Evolutionary conservation across 1,140 invertebrate genomes (phyloP).

Genomic region (Plectus sambesii): DNA sequence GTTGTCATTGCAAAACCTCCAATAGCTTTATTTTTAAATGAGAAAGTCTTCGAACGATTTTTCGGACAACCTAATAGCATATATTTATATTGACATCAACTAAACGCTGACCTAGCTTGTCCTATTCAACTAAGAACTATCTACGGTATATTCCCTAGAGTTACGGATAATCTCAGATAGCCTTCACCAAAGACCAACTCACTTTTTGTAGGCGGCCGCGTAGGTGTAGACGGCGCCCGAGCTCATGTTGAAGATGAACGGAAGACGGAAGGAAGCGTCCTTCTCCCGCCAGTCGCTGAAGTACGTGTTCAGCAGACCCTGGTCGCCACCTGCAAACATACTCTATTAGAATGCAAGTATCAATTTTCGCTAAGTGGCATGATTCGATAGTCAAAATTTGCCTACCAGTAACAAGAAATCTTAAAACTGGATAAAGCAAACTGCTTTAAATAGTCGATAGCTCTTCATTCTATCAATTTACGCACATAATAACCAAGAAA

Average conservation of each 20-base stretch:
- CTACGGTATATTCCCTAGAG: not conserved
- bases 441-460: not conserved
- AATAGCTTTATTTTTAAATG: not conserved
- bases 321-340: slow-evolving; percentile 13
- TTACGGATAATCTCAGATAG: not conserved
- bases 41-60: slow-evolving; percentile 1
- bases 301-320: slow-evolving; percentile 72
- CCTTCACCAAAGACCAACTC: slow-evolving; percentile 46
- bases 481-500: no score
- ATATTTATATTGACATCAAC: no score
- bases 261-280: slow-evolving; percentile 80
- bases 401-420: not conserved
- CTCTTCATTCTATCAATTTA: no score
- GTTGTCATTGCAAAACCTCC: not conserved
- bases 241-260: slow-evolving; percentile 95
- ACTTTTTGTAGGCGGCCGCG: slow-evolving; percentile 92
- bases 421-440: slow-evolving; percentile 38
- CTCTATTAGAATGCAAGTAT: no score
- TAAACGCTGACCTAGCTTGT: no score
- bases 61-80: no score
- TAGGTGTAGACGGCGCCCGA: slow-evolving; percentile 90
- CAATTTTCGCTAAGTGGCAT: no score
- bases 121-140: not conserved
- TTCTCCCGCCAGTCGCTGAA: slow-evolving; percentile 77
- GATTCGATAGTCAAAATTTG: no score